Evolutionary conservation across 2,797 vertebrate species (phyloP).

Genomic region (Yasuhikotakia modesta): DNA sequence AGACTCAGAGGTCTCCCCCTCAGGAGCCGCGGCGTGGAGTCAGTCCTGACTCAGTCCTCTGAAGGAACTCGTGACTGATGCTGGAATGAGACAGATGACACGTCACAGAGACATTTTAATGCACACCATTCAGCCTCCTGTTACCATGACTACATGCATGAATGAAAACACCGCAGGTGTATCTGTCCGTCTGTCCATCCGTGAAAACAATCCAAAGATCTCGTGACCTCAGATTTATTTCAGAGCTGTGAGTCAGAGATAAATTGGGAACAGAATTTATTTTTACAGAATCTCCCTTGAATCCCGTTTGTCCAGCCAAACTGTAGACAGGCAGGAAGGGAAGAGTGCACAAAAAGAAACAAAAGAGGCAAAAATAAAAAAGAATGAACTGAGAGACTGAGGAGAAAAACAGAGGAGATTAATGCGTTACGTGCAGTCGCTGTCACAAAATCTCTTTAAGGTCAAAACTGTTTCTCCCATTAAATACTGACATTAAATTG

Average conservation of each 20-base stretch:
- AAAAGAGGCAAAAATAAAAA: not conserved
- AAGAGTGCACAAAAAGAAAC: not conserved
- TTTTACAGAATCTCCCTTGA: slow-evolving; percentile 9
- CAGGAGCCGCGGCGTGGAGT: not conserved
- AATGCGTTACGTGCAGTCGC: not conserved
- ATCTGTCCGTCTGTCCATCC: not conserved
- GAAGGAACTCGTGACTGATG: not conserved
- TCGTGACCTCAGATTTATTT: not conserved
- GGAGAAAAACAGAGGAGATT: not conserved
- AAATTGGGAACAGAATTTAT: slow-evolving; percentile 21
- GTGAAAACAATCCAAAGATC: no score
- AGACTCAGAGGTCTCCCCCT: not conserved
- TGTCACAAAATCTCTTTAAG: not conserved
- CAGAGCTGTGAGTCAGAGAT: not conserved
- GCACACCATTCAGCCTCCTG: not conserved
- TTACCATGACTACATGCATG: not conserved
- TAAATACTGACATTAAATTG: not conserved
- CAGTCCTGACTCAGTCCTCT: not conserved
- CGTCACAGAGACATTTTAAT: not conserved
- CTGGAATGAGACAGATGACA: not conserved
- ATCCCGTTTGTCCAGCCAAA: not conserved
- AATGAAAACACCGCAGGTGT: not conserved
- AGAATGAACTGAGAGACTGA: not conserved
- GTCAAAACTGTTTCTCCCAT: not conserved
- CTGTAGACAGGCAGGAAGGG: not conserved